Conservation (phyloP, 2,113 vertebrate species). For the Tachysurus fulvidraco region DNA sequence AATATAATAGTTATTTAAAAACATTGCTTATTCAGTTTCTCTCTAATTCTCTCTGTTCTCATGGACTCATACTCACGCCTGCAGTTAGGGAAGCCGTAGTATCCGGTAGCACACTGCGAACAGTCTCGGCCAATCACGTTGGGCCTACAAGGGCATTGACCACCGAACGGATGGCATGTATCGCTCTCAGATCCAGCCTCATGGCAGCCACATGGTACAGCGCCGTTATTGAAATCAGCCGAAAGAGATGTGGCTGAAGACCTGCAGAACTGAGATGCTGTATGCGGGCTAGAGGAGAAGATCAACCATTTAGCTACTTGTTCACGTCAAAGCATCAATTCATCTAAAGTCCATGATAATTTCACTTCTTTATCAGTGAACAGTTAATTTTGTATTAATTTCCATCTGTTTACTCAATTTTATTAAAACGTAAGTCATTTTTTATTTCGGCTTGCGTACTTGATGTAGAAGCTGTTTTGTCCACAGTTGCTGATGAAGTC, state of each 20-base stretch:
- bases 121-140: slow-evolving; percentile 93
- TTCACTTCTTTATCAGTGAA: background rate
- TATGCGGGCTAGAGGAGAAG: slow-evolving; percentile 70
- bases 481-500: slow-evolving; percentile 95
- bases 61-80: slow-evolving; percentile 80
- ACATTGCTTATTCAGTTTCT: background rate
- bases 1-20: background rate
- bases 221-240: slow-evolving; percentile 92
- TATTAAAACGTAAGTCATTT: background rate
- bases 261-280: slow-evolving; percentile 80
- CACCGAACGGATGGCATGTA: slow-evolving; percentile 83
- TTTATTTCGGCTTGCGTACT: slow-evolving; percentile 70
- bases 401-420: background rate
- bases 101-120: slow-evolving; percentile 89
- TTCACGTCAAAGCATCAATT: background rate
- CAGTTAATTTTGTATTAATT: background rate
- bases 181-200: slow-evolving; percentile 80
- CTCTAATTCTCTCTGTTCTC: background rate
- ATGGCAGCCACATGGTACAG: slow-evolving; percentile 84
- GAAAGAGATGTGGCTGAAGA: slow-evolving; percentile 83
- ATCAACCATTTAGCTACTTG: background rate
- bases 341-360: background rate
- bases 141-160: slow-evolving; percentile 85
- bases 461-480: slow-evolving; percentile 87
- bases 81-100: slow-evolving; percentile 95